Evolutionary conservation across 2,797 vertebrate genomes (phyloP).

Genomic region (Semotilus atromaculatus): DNA sequence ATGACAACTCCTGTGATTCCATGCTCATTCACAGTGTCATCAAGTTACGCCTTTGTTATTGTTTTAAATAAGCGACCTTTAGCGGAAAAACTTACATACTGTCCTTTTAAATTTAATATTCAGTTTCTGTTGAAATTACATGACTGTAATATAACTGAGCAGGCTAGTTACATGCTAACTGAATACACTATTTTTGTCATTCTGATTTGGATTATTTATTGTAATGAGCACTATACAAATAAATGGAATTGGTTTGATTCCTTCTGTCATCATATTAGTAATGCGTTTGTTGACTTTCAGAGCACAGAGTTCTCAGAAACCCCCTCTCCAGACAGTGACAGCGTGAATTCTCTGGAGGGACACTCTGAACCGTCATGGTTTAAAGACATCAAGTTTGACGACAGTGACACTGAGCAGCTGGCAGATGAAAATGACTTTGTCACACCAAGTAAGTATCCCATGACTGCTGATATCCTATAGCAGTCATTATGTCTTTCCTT

Average conservation of each 20-base stretch:
- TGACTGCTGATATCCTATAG: slow-evolving; percentile 12
- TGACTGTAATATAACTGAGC: not conserved
- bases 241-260: not conserved
- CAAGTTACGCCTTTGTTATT: no score
- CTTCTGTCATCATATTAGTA: not conserved
- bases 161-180: not conserved
- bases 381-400: slow-evolving; percentile 99
- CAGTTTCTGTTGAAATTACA: not conserved
- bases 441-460: slow-evolving; percentile 79
- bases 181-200: not conserved
- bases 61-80: no score
- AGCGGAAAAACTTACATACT: no score
- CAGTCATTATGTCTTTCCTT: not conserved
- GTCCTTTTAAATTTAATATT: not conserved
- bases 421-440: slow-evolving; percentile 91
- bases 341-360: slow-evolving; percentile 95
- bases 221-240: not conserved
- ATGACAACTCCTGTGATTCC: no score
- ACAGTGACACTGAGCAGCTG: slow-evolving; percentile 96
- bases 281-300: slow-evolving; percentile 69
- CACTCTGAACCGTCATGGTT: slow-evolving; percentile 99
- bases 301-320: slow-evolving; percentile 97
- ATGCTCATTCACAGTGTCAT: no score
- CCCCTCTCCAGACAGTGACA: slow-evolving; percentile 96
- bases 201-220: not conserved